Conservation (phyloP, 2,113 vertebrate species). For the Suricata suricatta region DNA sequence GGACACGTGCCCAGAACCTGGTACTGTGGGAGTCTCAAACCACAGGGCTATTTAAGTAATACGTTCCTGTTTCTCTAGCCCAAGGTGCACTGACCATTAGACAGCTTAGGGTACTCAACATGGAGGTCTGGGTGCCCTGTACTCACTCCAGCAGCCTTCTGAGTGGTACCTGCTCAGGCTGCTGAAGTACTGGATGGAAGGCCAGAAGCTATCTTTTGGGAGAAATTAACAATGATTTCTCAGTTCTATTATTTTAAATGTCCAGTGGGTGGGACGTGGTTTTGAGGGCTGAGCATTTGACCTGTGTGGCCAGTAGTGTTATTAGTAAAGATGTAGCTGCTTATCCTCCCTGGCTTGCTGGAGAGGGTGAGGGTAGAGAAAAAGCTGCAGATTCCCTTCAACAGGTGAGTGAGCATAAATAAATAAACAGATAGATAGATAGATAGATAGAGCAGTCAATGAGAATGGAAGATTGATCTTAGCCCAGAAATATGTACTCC, state of each 20-base stretch:
- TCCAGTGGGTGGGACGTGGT: not conserved
- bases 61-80: constrained; percentile 62
- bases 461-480: not conserved
- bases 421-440: not conserved
- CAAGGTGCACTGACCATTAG: constrained; percentile 71
- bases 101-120: constrained; percentile 53
- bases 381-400: not conserved
- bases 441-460: not conserved
- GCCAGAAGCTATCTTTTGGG: not conserved
- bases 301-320: not conserved
- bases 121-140: constrained; percentile 28
- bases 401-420: not conserved
- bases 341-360: not conserved
- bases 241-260: not conserved
- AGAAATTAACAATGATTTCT: not conserved
- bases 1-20: not conserved
- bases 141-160: not conserved
- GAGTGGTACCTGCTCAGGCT: constrained; percentile 45
- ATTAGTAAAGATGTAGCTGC: not conserved
- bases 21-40: constrained; percentile 65
- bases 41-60: constrained; percentile 68
- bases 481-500: not conserved
- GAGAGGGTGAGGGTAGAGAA: not conserved
- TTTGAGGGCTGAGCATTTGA: not conserved
- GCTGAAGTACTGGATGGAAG: not conserved